These are phyloP conservation scores for Lethrus apterus DNA, from an alignment of 1,140 invertebrate species.

Conservation along the genomic window DNA sequence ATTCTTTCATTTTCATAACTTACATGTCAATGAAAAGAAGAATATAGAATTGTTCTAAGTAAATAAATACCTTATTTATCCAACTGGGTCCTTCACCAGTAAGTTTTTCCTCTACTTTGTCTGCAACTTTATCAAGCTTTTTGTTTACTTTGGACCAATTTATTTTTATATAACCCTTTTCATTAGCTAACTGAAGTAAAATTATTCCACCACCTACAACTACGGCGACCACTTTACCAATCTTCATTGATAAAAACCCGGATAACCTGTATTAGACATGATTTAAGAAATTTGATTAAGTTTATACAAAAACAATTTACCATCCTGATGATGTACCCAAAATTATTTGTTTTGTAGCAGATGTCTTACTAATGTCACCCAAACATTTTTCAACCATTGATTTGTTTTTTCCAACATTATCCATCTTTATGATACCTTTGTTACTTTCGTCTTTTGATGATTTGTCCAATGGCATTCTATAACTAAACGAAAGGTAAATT, in stretches of 20 bases:
- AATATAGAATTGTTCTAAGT: too few species aligned
- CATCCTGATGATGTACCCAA: slow-evolving; percentile 84
- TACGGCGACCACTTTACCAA: slow-evolving; percentile 83
- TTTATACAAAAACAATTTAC: slow-evolving; percentile 42
- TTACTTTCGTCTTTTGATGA: not conserved
- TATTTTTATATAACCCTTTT: slow-evolving; percentile 86
- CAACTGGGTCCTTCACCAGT: slow-evolving; percentile 61
- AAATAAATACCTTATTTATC: slow-evolving; percentile 77
- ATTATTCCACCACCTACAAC: slow-evolving; percentile 84
- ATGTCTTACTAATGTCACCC: slow-evolving; percentile 71
- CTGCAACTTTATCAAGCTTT: slow-evolving; percentile 71
- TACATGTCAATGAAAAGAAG: too few species aligned
- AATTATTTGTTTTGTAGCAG: slow-evolving; percentile 77
- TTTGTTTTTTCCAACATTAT: slow-evolving; percentile 26
- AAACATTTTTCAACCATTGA: slow-evolving; percentile 60
- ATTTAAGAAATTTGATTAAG: slow-evolving; percentile 10
- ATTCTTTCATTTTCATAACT: too few species aligned
- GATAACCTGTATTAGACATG: slow-evolving; percentile 67
- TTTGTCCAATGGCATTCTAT: not conserved
- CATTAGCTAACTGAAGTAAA: slow-evolving; percentile 80
- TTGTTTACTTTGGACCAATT: slow-evolving; percentile 83
- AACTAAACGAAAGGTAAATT: not conserved
- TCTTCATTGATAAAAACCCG: slow-evolving; percentile 84
- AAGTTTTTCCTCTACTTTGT: slow-evolving; percentile 73
- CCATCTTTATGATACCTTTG: slow-evolving; percentile 20